These are phyloP conservation scores for Neomorphus geoffroyi DNA, from an alignment of 2,797 vertebrate species.

Conservation along the genomic window DNA sequence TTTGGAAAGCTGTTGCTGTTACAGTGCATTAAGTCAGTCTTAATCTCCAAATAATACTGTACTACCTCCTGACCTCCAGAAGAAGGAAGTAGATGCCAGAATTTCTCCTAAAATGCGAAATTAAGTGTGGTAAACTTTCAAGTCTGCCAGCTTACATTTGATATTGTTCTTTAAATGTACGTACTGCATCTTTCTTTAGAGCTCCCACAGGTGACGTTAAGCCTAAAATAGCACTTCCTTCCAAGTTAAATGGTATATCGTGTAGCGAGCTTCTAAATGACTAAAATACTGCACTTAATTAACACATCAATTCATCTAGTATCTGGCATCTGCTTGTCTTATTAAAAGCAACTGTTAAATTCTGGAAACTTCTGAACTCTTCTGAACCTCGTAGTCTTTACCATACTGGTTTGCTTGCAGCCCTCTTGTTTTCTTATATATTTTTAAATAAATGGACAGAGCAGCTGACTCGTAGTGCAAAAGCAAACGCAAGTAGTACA, in stretches of 20 bases:
- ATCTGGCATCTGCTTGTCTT: not conserved
- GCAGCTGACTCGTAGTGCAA: not conserved
- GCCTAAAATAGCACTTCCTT: not conserved
- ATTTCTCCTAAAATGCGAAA: not conserved
- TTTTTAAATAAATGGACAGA: not conserved
- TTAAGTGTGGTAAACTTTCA: not conserved
- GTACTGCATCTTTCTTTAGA: not conserved
- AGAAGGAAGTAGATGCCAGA: not conserved
- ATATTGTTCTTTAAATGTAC: not conserved
- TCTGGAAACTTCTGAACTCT: not conserved
- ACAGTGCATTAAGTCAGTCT: not conserved
- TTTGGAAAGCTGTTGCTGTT: not conserved
- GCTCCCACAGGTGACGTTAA: not conserved
- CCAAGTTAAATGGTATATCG: not conserved
- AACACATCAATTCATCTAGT: not conserved
- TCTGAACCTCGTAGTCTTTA: not conserved
- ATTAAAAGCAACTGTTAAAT: not conserved
- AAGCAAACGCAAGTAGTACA: not conserved
- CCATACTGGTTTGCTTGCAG: fast-evolving
- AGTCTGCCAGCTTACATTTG: not conserved
- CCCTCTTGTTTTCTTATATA: not conserved
- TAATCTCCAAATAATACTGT: not conserved
- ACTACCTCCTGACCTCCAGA: not conserved
- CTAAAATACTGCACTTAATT: not conserved
- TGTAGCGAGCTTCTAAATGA: not conserved